Base-by-base conservation (phyloP, 1,140 invertebrate species). In the Bradysia coprophila region DNA sequence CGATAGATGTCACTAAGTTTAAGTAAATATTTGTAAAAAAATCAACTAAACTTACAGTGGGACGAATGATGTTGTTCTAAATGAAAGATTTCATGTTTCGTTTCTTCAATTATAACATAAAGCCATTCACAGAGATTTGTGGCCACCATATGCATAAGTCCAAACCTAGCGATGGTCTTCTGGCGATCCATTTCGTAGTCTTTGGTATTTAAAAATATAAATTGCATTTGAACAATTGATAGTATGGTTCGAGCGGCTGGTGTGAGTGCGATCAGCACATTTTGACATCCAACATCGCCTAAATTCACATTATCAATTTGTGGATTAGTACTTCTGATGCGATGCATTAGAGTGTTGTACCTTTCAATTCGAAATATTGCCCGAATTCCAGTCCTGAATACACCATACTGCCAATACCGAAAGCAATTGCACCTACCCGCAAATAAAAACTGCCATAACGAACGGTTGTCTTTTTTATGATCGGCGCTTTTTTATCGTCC, bases 61-160 rank as follows among this genome's bases (percentile, higher is more conserved):
- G 24, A 28, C 13, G 19, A n/a, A 16, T 41, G 9, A 24, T 34
- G 5, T 49, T 66, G 58, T 49, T 71, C 65, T 47, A 75, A 54
- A 53, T 74, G 71, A 47, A 67, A 64, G 49, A 85, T 84, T 55
- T 84, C 78, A 53, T 84, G 76, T 49, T 78, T 77, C 2, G 81
- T 85, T 59, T 86, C 81, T 51, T 81, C 75, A 5, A 85, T 76
- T 0, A 85, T 61, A n/a, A 85, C 80, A 52, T 81, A 76, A 1
- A 85, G 51, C 81, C 82, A 86, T 49, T 85, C 78, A 57, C 79
- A 84, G 4, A 85, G 57, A 61, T 87, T 85, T 4, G 79, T 82
- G 3, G 79, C 81, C 36, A 85, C 76, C 75, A 85, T 77, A 53
- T 87, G 82, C 80, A 86, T 84, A 39, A 85, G 64, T 28, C 81